phyloP scores from a whole-genome alignment of 1,140 invertebrate genomes.

The Thereuonema tuberculata region DNA sequence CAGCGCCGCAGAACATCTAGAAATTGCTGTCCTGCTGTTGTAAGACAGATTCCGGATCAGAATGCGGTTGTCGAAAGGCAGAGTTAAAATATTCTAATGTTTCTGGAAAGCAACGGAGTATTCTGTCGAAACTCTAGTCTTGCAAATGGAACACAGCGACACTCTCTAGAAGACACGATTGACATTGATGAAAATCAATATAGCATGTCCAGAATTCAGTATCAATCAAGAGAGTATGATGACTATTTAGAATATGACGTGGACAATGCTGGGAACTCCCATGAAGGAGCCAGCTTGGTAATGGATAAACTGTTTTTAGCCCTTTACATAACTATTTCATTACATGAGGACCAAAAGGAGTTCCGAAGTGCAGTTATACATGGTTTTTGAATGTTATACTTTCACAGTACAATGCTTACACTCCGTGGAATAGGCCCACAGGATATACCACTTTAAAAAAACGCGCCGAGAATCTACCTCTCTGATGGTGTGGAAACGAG shows the following conservation, averaged over 20 bases:
- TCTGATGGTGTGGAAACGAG: too few species aligned
- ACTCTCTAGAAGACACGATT: background rate
- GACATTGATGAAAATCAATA: background rate
- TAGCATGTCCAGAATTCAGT: background rate
- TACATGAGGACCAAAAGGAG: background rate
- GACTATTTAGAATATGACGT: background rate
- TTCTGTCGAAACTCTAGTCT: background rate
- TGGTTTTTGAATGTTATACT: too few species aligned
- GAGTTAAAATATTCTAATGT: too few species aligned
- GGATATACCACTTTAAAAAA: too few species aligned
- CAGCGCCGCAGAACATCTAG: too few species aligned
- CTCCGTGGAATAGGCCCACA: too few species aligned
- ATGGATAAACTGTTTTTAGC: background rate
- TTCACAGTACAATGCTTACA: too few species aligned
- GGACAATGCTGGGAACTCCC: background rate
- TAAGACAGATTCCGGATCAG: background rate
- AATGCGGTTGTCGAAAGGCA: background rate
- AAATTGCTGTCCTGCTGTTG: background rate
- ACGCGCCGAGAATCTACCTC: too few species aligned
- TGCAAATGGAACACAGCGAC: background rate
- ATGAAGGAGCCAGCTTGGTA: background rate
- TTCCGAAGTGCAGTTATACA: background rate
- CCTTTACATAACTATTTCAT: background rate
- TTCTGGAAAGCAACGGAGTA: background rate
- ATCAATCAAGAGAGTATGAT: background rate